These are phyloP conservation scores for Papilio machaon DNA, from an alignment of 1,140 invertebrate species.

Conservation along the genomic window DNA sequence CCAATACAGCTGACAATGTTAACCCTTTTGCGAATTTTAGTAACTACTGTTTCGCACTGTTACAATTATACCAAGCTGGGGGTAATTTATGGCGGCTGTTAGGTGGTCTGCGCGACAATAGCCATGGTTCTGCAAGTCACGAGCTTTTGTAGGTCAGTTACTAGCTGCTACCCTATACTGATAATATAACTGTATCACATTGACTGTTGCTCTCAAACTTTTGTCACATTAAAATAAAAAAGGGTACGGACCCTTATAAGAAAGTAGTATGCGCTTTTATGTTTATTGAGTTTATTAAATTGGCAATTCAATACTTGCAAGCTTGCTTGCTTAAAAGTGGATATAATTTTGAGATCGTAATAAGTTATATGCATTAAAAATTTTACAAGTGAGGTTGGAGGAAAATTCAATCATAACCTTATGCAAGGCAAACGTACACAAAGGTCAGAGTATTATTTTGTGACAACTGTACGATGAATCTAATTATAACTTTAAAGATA, in stretches of 20 bases:
- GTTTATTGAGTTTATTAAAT: too few species aligned
- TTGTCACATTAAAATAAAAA: not conserved
- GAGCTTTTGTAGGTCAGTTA: conserved; percentile 74
- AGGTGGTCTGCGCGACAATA: conserved; percentile 68
- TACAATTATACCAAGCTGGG: conserved; percentile 63
- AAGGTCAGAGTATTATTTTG: not conserved
- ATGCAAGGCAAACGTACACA: not conserved
- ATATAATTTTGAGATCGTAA: too few species aligned
- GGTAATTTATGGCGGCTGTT: conserved; percentile 70
- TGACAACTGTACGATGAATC: conserved; percentile 16
- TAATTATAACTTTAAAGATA: not conserved
- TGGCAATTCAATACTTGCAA: too few species aligned
- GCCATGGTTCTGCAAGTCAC: conserved; percentile 70
- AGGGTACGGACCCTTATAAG: not conserved
- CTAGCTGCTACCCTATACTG: conserved; percentile 53
- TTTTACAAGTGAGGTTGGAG: too few species aligned
- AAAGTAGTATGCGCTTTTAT: too few species aligned
- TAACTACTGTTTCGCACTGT: conserved; percentile 68
- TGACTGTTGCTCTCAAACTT: conserved; percentile 59
- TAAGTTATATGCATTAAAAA: too few species aligned
- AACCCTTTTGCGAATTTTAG: conserved; percentile 74
- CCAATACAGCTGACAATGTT: conserved; percentile 51
- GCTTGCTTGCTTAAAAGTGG: too few species aligned
- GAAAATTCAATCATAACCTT: not conserved
- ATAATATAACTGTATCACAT: conserved; percentile 50